Evolutionary conservation across 2,113 vertebrate species (phyloP), one percentile per base, ranked within the genome.

Genomic region (Ardeotis arabs): DNA sequence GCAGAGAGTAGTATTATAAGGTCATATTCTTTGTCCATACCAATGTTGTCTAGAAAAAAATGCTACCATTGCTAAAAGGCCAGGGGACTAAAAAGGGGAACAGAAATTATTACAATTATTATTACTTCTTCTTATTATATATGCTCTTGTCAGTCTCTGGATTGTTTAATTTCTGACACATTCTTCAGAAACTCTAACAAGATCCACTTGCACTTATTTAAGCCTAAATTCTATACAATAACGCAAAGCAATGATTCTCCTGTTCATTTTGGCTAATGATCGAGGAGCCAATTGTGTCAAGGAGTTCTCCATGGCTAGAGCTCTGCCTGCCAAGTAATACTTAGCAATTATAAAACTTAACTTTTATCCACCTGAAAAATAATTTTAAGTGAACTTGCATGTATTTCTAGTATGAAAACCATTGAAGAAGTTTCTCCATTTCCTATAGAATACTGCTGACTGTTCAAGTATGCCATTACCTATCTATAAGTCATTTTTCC

Each of bases 191-290:
- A 94, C 49, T 72, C 53, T 87, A 91, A 70, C 27, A 87, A 93
- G 91, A 81, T 58, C 31, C 93, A 29, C 77, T 89, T 88, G 63
- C 55, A 69, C 33, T 79, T 64, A 49, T 9, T 33, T 72, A 72
- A 50, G 45, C 31, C 29, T 37, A n/a, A 93, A 67, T 87, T 89
- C 33, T 88, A 75, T 56, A 82, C 44, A 91, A 33, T 56, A 95
- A 94, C 50, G 75, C 55, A 91, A 92, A 97, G 66, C 49, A 84
- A 79, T 56, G 47, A 88, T 72, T 91, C 62, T 62, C 68, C 29
- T 89, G 73, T 55, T 89, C 89, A 82, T 47, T 84, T 82, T 77
- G 63, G 66, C 68, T 93, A 97, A 90, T 68, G 63, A 95, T 72
- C 69, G 60, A 12, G 25, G 39, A 95, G 79, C 33, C 69, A 89